A percentile compares a stretch with the other conserved stretches of the same genome.
Conservation (phyloP, 2,113 vertebrate genomes). For the Elgaria multicarinata region DNA sequence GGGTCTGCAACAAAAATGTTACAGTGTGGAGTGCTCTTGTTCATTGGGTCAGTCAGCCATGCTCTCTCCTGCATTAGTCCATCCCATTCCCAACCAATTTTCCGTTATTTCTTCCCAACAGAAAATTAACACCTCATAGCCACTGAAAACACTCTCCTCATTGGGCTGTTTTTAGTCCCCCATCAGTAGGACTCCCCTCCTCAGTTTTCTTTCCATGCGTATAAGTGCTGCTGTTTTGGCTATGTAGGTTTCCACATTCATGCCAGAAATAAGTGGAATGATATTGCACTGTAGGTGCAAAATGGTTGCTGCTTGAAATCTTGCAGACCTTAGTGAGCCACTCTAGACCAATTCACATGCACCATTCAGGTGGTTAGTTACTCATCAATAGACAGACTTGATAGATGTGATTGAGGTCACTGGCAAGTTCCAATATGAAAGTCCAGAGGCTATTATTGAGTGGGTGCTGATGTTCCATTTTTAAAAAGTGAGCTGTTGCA, state of each 20-base stretch:
- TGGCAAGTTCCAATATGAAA: background rate
- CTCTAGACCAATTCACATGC: background rate
- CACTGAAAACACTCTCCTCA: background rate
- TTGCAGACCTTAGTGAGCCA: background rate
- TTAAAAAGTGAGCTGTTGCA: background rate
- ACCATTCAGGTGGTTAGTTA: background rate
- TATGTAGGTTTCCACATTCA: background rate
- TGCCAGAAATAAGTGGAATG: background rate
- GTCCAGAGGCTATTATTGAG: background rate
- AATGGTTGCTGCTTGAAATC: background rate
- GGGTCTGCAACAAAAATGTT: background rate
- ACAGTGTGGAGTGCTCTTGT: background rate
- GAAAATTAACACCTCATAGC: background rate
- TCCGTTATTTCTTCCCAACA: background rate
- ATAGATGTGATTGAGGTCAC: background rate
- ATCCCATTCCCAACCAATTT: background rate
- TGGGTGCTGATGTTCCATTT: background rate
- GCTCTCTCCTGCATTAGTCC: no score
- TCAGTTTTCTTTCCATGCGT: background rate
- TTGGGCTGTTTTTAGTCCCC: background rate
- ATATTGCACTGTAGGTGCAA: background rate
- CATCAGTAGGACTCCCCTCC: background rate
- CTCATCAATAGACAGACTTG: background rate
- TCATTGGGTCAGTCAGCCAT: background rate
- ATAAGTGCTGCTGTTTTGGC: background rate